A percentile compares a stretch with the other conserved stretches of the same genome.
These are phyloP conservation scores for Agapostemon virescens DNA, from an alignment of 2,888 invertebrate species.

Conservation along the genomic window DNA sequence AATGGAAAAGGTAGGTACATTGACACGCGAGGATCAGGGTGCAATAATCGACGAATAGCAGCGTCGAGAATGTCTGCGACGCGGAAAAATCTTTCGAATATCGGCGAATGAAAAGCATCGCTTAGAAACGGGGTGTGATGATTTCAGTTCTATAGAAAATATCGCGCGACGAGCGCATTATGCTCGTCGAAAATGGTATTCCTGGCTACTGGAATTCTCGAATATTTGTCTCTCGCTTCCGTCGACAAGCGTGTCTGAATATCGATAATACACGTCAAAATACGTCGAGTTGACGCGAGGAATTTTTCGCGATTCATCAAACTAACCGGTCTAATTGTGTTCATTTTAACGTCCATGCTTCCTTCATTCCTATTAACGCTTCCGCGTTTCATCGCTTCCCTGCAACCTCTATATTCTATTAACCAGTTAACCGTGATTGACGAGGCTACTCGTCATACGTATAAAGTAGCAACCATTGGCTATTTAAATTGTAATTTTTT, in stretches of 20 bases:
- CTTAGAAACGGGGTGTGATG: constrained; percentile 18
- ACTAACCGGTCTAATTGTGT: neutral
- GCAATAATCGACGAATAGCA: neutral
- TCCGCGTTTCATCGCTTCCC: neutral
- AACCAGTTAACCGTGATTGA: too few species aligned
- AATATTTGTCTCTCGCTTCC: constrained; percentile 1
- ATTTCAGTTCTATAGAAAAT: constrained; percentile 12
- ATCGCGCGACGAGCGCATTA: constrained; percentile 20
- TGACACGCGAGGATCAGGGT: neutral
- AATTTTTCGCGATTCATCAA: neutral
- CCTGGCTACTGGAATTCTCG: constrained; percentile 10
- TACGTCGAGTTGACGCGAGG: neutral
- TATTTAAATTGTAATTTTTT: too few species aligned
- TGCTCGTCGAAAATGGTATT: constrained; percentile 20
- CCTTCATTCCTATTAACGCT: neutral
- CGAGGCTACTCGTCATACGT: too few species aligned
- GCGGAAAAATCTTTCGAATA: constrained; percentile 21
- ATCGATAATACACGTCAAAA: constrained; percentile 15
- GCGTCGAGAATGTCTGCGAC: constrained; percentile 8
- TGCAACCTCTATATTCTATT: neutral
- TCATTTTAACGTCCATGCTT: neutral
- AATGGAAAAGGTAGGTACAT: neutral
- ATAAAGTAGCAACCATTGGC: too few species aligned
- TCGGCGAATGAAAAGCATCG: constrained; percentile 1
- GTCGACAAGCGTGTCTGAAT: constrained; percentile 25